These are phyloP conservation scores for Drosophila saltans DNA, from an alignment of 1,140 invertebrate genomes.

Conservation along the genomic window DNA sequence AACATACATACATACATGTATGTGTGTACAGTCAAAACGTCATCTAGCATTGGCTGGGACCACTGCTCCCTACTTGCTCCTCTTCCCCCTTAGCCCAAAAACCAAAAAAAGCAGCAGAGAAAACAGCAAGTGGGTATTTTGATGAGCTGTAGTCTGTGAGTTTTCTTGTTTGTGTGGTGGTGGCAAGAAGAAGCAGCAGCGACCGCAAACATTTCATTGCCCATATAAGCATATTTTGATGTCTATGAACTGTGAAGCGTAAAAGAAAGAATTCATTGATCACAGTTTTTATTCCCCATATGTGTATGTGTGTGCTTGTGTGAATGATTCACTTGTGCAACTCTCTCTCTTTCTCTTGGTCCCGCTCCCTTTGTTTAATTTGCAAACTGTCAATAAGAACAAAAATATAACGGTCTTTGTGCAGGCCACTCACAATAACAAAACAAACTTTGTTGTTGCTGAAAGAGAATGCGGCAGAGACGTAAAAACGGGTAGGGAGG, in stretches of 20 bases:
- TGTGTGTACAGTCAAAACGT: conserved; percentile 74
- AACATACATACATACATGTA: conserved; percentile 28
- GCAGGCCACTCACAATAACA: conserved; percentile 44
- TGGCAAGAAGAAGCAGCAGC: conserved; percentile 73
- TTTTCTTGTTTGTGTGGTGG: conserved; percentile 52
- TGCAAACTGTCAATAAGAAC: conserved; percentile 53
- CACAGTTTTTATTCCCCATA: conserved; percentile 44
- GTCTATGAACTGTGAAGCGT: conserved; percentile 51
- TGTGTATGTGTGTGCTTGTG: conserved; percentile 34
- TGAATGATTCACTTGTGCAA: conserved; percentile 55
- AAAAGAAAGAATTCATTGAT: conserved; percentile 72
- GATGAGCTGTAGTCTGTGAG: conserved; percentile 34
- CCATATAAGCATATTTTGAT: conserved; percentile 72
- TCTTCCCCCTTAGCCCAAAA: conserved; percentile 28
- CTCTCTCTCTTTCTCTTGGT: not conserved
- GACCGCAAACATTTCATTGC: conserved; percentile 72
- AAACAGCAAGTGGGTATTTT: conserved; percentile 75
- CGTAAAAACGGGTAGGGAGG: not conserved
- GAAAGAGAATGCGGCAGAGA: not conserved
- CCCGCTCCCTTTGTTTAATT: conserved; percentile 60
- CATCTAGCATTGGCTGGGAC: conserved; percentile 39
- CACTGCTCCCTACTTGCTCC: conserved; percentile 7
- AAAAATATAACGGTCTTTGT: conserved; percentile 69
- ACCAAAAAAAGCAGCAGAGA: conserved; percentile 30
- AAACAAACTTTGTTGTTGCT: conserved; percentile 28